These are phyloP conservation scores for Galbula dea DNA, from an alignment of 2,113 vertebrate species.

Conservation along the genomic window DNA sequence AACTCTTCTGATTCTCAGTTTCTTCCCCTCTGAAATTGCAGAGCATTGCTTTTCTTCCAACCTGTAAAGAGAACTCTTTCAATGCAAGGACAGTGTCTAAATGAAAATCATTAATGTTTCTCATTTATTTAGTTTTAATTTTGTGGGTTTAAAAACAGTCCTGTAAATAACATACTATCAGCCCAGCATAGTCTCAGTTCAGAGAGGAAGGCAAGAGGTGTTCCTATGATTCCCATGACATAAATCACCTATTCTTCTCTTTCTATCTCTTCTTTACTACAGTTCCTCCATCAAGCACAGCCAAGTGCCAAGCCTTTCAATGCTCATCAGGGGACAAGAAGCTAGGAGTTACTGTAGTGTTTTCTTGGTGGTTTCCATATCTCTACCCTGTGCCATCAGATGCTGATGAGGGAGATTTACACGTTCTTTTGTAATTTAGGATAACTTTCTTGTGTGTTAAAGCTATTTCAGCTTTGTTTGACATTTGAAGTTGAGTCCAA, in stretches of 20 bases:
- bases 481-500: neutral
- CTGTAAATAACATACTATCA: neutral
- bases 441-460: neutral
- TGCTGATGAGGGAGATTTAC: neutral
- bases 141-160: neutral
- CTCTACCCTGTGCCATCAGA: neutral
- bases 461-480: neutral
- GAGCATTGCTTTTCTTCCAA: neutral
- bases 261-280: neutral
- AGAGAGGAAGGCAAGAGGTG: neutral
- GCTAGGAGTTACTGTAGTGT: neutral
- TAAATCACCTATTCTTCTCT: neutral
- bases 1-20: neutral
- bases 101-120: neutral
- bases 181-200: neutral
- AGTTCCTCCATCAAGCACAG: neutral
- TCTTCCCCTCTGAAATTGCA: neutral
- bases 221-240: neutral
- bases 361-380: neutral
- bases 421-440: neutral
- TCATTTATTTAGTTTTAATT: neutral
- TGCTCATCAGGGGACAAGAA: neutral
- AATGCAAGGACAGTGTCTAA: neutral
- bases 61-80: neutral
- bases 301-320: neutral